phyloP scores from a whole-genome alignment of 2,797 vertebrate species.

The Brachymystax lenok region DNA sequence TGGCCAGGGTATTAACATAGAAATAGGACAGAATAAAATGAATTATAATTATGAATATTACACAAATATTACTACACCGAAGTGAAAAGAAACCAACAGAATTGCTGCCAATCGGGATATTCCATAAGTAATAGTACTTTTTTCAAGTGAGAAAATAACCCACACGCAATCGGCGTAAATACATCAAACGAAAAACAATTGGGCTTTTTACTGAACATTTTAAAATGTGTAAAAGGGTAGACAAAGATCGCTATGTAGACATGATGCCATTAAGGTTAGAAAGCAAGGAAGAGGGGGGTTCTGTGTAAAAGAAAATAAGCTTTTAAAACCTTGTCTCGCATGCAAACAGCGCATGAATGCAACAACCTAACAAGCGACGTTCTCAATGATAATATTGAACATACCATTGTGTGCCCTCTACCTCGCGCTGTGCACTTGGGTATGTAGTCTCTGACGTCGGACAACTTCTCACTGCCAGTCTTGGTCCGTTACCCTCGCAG shows the following conservation, averaged over 20 bases:
- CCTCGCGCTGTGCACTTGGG: background rate
- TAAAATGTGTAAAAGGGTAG: background rate
- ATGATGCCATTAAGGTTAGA: background rate
- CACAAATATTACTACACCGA: no score
- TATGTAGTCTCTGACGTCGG: background rate
- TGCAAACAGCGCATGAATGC: background rate
- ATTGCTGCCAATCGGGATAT: no score
- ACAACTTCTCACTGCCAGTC: background rate
- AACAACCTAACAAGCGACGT: background rate
- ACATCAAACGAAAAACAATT: background rate
- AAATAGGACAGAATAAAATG: no score
- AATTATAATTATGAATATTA: no score
- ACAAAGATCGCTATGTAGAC: background rate
- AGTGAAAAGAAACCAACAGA: no score
- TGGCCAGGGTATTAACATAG: no score
- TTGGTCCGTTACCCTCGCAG: background rate
- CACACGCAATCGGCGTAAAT: background rate
- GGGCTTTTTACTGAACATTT: background rate
- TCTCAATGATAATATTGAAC: background rate
- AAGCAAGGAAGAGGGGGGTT: background rate
- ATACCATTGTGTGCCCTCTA: conserved; percentile 1
- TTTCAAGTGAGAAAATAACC: background rate
- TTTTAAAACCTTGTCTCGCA: background rate
- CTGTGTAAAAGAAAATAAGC: background rate
- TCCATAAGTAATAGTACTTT: background rate